phyloP scores from a whole-genome alignment of 1,140 invertebrate genomes.

The Venturia canescens region DNA sequence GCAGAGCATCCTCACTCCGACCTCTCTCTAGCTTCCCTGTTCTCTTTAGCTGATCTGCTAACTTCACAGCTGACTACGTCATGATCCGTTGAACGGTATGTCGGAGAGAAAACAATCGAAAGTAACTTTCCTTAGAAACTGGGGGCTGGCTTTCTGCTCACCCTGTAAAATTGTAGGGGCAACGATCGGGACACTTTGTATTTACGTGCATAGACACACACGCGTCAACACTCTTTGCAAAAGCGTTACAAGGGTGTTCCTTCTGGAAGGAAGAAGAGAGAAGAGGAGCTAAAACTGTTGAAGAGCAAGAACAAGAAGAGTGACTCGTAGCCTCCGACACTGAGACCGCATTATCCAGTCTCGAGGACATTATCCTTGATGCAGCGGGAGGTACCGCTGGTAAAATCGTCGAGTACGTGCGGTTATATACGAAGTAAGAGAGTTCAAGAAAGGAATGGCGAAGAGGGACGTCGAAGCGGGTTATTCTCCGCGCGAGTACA shows the following conservation, averaged over 20 bases:
- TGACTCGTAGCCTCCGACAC: slow-evolving; percentile 54
- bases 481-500: neutral
- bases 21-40: too few species aligned
- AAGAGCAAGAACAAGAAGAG: slow-evolving; percentile 60
- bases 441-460: neutral
- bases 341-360: slow-evolving; percentile 61
- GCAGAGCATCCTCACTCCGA: too few species aligned
- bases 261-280: neutral
- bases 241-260: slow-evolving; percentile 24
- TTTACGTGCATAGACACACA: neutral
- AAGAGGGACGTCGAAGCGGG: neutral
- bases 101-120: too few species aligned
- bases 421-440: slow-evolving; percentile 5
- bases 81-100: too few species aligned
- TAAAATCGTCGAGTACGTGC: slow-evolving; percentile 35
- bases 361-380: slow-evolving; percentile 57
- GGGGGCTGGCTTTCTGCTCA: too few species aligned
- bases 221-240: neutral
- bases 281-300: slow-evolving; percentile 37
- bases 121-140: too few species aligned
- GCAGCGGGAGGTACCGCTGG: slow-evolving; percentile 38
- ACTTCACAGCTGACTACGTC: too few species aligned
- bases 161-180: too few species aligned
- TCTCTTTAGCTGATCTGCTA: too few species aligned
- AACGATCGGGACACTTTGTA: neutral